These are phyloP conservation scores for Clitarchus hookeri DNA, from an alignment of 2,888 invertebrate species.

Conservation along the genomic window DNA sequence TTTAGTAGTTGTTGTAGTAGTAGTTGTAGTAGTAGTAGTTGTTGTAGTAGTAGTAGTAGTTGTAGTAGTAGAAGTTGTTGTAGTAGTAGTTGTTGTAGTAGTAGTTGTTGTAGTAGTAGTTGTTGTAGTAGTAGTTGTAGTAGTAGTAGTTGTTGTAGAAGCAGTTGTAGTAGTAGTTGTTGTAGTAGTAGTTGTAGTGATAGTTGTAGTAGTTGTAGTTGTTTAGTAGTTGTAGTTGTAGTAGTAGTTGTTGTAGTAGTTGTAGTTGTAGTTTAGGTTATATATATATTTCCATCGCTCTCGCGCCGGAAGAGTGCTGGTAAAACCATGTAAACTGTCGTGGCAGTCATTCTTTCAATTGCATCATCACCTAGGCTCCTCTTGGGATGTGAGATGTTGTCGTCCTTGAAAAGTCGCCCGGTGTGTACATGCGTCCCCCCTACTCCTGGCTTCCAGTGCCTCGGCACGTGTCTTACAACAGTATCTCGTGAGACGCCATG, in stretches of 20 bases:
- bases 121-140: slow-evolving; percentile 12
- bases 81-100: slow-evolving; percentile 18
- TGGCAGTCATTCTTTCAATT: no score
- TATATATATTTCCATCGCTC: no score
- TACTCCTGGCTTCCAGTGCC: no score
- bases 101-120: slow-evolving; percentile 16
- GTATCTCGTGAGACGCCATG: no score
- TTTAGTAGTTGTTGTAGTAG: slow-evolving; percentile 25
- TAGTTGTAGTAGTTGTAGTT: background rate
- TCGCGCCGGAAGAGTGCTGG: no score
- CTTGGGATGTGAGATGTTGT: no score
- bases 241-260: background rate
- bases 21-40: slow-evolving; percentile 25
- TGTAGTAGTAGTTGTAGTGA: background rate
- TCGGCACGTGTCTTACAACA: no score
- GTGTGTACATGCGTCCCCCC: no score
- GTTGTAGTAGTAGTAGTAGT: slow-evolving; percentile 27
- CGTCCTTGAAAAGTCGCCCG: no score
- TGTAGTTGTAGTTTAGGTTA: background rate
- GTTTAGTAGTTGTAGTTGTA: background rate
- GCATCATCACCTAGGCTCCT: no score
- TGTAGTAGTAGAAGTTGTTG: slow-evolving; percentile 19
- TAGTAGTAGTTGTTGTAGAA: background rate
- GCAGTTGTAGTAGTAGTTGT: slow-evolving; percentile 5
- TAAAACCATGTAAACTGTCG: no score